A percentile compares a stretch with the other conserved stretches of the same genome.
Conservation (phyloP, 2,797 vertebrate species). For the Pelodytes ibericus region DNA sequence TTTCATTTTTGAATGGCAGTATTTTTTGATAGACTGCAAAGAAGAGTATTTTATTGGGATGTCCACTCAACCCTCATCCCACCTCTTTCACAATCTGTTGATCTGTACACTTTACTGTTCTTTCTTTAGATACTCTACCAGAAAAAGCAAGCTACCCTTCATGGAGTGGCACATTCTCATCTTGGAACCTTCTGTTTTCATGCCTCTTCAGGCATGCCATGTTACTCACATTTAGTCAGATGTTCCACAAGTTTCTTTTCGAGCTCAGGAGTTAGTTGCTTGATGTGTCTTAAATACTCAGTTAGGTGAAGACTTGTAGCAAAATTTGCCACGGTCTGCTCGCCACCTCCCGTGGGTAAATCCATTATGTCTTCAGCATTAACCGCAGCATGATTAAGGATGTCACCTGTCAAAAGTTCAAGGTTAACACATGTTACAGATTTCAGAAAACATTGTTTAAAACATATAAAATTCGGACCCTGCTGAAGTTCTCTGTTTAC, state of each 20-base stretch:
- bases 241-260: slow-evolving; percentile 64
- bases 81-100: too few relatives aligned
- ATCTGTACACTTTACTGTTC: background rate
- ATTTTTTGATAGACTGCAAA: slow-evolving; percentile 65
- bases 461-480: too few relatives aligned
- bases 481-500: too few relatives aligned
- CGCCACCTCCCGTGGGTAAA: slow-evolving; percentile 79
- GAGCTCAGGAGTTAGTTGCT: slow-evolving; percentile 69
- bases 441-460: too few relatives aligned
- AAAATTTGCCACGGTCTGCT: slow-evolving; percentile 78
- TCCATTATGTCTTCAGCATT: slow-evolving; percentile 72
- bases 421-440: too few relatives aligned
- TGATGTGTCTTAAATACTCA: slow-evolving; percentile 73
- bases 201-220: background rate
- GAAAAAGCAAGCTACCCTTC: background rate
- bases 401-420: slow-evolving; percentile 70
- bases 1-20: slow-evolving; percentile 62
- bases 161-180: background rate
- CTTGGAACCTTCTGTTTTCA: background rate
- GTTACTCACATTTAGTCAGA: slow-evolving; percentile 73
- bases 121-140: background rate
- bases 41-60: background rate
- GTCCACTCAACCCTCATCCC: too few relatives aligned
- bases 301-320: slow-evolving; percentile 78
- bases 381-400: slow-evolving; percentile 74